These are phyloP conservation scores for Porites lobata DNA, from an alignment of 92 coral and sea anemone species.

Conservation along the genomic window DNA sequence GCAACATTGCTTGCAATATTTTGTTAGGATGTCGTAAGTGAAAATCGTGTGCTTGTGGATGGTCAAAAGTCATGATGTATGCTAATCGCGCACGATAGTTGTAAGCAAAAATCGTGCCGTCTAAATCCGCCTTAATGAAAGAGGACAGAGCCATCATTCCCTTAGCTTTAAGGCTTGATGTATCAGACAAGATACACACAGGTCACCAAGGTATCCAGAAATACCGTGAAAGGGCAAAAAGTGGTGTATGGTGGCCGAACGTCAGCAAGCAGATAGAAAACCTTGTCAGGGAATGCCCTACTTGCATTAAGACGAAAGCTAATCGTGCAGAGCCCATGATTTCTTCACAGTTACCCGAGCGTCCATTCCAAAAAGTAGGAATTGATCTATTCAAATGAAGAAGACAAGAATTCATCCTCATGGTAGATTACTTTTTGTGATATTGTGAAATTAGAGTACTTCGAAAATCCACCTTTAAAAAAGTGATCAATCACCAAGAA, in stretches of 20 bases:
- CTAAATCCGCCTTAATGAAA: neutral
- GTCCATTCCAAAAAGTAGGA: no score
- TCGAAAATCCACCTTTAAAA: no score
- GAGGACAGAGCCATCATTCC: slow-evolving; percentile 17
- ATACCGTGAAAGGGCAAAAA: slow-evolving; percentile 63
- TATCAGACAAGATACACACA: neutral
- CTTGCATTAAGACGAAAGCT: slow-evolving; percentile 36
- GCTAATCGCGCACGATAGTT: no score
- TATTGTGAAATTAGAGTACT: slow-evolving; percentile 20
- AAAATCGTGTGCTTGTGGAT: no score
- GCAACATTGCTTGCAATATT: no score
- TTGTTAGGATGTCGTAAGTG: no score
- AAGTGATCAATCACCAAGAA: no score
- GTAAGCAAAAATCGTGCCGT: no score
- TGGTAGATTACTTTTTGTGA: slow-evolving; percentile 47
- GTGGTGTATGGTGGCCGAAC: neutral
- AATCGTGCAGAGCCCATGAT: neutral
- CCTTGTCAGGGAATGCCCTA: slow-evolving; percentile 1
- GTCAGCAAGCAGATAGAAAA: no score
- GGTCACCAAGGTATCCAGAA: slow-evolving; percentile 66
- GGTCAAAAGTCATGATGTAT: no score
- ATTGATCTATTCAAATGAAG: no score
- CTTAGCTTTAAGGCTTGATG: slow-evolving; percentile 54
- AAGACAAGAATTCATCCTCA: neutral
- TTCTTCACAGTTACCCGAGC: no score